Evolutionary conservation across 2,888 invertebrate genomes (phyloP).

Genomic region (Eurytoma californica): DNA sequence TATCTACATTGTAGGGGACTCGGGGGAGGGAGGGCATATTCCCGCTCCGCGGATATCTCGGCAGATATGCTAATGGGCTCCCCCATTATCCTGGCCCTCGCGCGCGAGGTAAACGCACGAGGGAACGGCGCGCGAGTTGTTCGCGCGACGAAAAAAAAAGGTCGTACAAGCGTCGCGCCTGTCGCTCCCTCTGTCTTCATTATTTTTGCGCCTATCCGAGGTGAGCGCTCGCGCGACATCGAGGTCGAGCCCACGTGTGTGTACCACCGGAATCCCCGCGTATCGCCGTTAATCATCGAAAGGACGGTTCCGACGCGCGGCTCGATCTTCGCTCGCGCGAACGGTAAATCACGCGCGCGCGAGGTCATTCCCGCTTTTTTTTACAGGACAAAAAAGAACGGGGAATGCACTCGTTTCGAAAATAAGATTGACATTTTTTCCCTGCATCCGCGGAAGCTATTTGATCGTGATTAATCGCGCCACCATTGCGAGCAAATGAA

Average conservation of each 20-base stretch:
- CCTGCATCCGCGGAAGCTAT: neutral
- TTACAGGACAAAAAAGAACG: neutral
- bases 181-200: constrained; percentile 38
- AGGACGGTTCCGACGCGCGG: neutral
- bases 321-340: neutral
- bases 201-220: constrained; percentile 16
- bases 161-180: constrained; percentile 21
- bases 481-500: neutral
- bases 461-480: constrained; percentile 14
- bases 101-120: constrained; percentile 32
- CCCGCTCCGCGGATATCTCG: constrained; percentile 55
- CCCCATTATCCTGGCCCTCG: constrained; percentile 41
- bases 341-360: constrained; percentile 4
- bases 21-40: neutral
- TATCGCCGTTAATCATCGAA: constrained; percentile 9
- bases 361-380: too few relatives aligned
- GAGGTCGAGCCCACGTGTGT: neutral
- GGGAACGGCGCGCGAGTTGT: constrained; percentile 44
- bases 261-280: neutral
- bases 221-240: neutral
- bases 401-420: neutral
- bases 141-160: constrained; percentile 48
- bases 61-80: constrained; percentile 60
- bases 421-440: constrained; percentile 31
- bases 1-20: neutral